phyloP scores from a whole-genome alignment of 2,113 vertebrate genomes.

The Bufo gargarizans region DNA sequence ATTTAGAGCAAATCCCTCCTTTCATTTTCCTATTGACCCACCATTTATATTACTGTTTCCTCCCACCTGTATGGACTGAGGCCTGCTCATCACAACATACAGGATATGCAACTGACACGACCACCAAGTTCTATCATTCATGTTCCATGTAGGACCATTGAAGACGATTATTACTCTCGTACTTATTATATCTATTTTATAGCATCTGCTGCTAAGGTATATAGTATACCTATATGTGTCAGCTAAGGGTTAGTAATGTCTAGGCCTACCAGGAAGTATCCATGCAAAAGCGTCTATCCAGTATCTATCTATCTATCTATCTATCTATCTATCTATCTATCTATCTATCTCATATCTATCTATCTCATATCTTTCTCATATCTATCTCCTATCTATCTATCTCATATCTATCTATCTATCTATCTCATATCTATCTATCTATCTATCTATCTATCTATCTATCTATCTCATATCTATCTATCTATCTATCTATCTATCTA shows the following conservation, averaged over 20 bases:
- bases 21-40: not conserved
- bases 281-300: not conserved
- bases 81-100: not conserved
- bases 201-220: not conserved
- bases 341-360: too few species aligned
- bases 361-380: too few species aligned
- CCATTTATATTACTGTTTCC: not conserved
- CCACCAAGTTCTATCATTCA: not conserved
- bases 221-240: not conserved
- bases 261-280: not conserved
- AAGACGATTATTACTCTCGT: not conserved
- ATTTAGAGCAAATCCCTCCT: not conserved
- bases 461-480: too few species aligned
- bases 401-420: too few species aligned
- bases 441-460: too few species aligned
- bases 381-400: too few species aligned
- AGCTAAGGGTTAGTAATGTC: not conserved
- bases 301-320: slow-evolving; percentile 9
- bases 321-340: not conserved
- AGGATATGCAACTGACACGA: not conserved
- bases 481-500: too few species aligned
- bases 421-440: too few species aligned
- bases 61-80: not conserved
- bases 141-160: not conserved
- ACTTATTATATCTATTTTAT: not conserved